phyloP scores from a whole-genome alignment of 2,797 vertebrate species.

The Gymnothorax javanicus region DNA sequence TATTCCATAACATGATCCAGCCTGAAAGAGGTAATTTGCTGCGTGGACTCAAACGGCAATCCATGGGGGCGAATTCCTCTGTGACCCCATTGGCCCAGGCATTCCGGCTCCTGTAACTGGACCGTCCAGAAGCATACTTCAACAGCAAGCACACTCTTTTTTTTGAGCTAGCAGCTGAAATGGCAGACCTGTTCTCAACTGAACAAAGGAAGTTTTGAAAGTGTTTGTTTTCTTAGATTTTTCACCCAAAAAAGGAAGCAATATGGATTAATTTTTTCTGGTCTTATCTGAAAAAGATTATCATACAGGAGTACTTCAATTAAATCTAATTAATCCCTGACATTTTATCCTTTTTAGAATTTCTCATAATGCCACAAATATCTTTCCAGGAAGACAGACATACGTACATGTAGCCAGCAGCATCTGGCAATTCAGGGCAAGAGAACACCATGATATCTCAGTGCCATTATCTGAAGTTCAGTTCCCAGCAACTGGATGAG shows the following conservation, averaged over 20 bases:
- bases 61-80: constrained; percentile 42
- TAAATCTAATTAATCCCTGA: constrained; percentile 34
- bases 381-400: constrained; percentile 26
- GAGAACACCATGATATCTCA: constrained; percentile 11
- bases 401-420: constrained; percentile 25
- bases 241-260: constrained; percentile 12
- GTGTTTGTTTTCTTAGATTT: background rate
- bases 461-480: too few species aligned
- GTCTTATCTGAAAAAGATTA: constrained; percentile 30
- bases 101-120: constrained; percentile 31
- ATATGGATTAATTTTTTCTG: constrained; percentile 24
- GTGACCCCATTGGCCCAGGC: constrained; percentile 39
- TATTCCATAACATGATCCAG: constrained; percentile 6
- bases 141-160: constrained; percentile 43
- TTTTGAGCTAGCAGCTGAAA: background rate
- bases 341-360: constrained; percentile 30
- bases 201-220: background rate
- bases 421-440: constrained; percentile 25
- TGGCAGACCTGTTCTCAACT: background rate
- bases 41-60: constrained; percentile 15
- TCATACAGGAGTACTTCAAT: constrained; percentile 26
- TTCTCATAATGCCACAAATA: constrained; percentile 20
- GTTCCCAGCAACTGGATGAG: too few species aligned
- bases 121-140: constrained; percentile 42
- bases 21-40: constrained; percentile 3